Evolutionary conservation across 2,113 vertebrate genomes (phyloP).

Genomic region (Pterocles burchelli): DNA sequence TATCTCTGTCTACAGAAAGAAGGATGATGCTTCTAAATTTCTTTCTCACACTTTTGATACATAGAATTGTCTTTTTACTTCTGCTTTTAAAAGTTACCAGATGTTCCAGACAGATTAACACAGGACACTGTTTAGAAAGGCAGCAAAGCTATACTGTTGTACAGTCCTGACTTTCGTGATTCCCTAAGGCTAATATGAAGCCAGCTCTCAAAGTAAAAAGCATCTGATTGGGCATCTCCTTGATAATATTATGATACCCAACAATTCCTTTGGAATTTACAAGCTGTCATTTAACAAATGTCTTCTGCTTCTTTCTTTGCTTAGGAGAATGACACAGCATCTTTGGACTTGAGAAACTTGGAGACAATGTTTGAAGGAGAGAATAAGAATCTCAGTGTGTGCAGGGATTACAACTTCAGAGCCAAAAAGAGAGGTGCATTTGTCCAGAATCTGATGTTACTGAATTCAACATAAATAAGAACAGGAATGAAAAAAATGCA

Average conservation of each 20-base stretch:
- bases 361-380: neutral
- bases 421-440: neutral
- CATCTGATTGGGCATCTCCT: slow-evolving; percentile 20
- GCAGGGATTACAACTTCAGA: neutral
- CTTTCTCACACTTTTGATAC: slow-evolving; percentile 23
- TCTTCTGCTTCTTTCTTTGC: neutral
- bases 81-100: slow-evolving; percentile 71
- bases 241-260: slow-evolving; percentile 24
- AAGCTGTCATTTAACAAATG: neutral
- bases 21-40: slow-evolving; percentile 48
- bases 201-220: slow-evolving; percentile 57
- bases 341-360: neutral
- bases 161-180: slow-evolving; percentile 62
- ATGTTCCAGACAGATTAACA: slow-evolving; percentile 59
- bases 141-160: slow-evolving; percentile 12
- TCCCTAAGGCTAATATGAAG: slow-evolving; percentile 36
- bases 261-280: slow-evolving; percentile 40
- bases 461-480: neutral
- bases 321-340: neutral
- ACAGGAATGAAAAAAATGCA: neutral
- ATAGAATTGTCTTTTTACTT: slow-evolving; percentile 47
- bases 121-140: slow-evolving; percentile 45
- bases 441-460: neutral
- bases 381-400: neutral
- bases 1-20: slow-evolving; percentile 57